Base-by-base conservation (phyloP, 2,797 vertebrate species). In the Alca torda region DNA sequence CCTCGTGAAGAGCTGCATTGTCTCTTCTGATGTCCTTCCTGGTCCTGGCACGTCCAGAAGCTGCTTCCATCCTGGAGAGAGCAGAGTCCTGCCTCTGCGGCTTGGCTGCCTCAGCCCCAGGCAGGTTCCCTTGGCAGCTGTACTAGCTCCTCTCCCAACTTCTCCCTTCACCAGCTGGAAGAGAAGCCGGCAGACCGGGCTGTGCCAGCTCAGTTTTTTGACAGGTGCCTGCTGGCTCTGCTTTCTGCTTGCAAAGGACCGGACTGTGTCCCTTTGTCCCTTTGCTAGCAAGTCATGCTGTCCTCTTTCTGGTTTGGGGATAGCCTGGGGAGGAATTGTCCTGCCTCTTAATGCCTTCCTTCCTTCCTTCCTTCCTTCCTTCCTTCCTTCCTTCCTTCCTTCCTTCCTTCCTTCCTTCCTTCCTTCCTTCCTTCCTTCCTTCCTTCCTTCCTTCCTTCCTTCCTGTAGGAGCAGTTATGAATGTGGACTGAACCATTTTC, bases 231-330 rank as follows among this genome's bases (percentile, higher is more conserved):
- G 24, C 31, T 46, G 48, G 12, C 65, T 61, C 43, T 59, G 26
- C 20, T 63, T 84, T 77, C 20, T 2, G 1, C 28, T 46, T 75
- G 30, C 21, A 56, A 81, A 84, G 48, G 39, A n/a, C 26, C 61
- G 30, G 57, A 61, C n/a, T 21, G 14, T 0, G 0, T 60, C 17
- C 11, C 17, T 72, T 64, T 78, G n/a, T 64, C 20, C 13, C 17
- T 72, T 60, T 78, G 37, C 41, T 67, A 46, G 56, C 30, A 41
- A 70, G 60, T 31, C 37, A 4, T 43, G 41, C 33, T 84, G 54
- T 50, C 26, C 10, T 63, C 30, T 48, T 89, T 16, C 30, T 70
- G 7, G 16, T 63, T 79, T 76, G 31, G 3, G 20, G 9, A 17
- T 46, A 60, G 33, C 39, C 46, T 31, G 43, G 46, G 59, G 51